A percentile compares a stretch with the other conserved stretches of the same genome.
Conservation (phyloP, 2,888 invertebrate genomes). For the Meliscaeva auricollis region DNA sequence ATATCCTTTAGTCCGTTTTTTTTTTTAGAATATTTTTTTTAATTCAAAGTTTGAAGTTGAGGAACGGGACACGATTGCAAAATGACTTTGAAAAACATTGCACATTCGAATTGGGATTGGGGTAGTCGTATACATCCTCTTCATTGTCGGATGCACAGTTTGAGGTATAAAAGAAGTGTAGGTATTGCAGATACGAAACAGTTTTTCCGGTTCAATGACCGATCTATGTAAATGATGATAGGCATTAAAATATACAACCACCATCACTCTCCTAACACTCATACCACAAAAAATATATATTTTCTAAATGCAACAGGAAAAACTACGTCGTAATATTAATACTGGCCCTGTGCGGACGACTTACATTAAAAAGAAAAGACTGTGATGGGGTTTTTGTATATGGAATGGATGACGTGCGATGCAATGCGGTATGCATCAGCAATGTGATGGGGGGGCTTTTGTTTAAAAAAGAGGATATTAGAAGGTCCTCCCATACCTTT, state of each 20-base stretch:
- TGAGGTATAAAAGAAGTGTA: constrained; percentile 28
- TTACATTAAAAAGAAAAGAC: constrained; percentile 50
- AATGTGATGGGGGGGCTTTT: constrained; percentile 47
- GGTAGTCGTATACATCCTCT: not conserved
- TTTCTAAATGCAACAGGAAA: constrained; percentile 65
- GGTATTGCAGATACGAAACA: constrained; percentile 68
- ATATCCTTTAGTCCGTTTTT: constrained; percentile 44
- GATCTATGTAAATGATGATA: constrained; percentile 66
- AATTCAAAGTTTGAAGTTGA: not conserved
- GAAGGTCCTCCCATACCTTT: constrained; percentile 47
- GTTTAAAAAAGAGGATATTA: constrained; percentile 66
- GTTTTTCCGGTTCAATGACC: constrained; percentile 76
- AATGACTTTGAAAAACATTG: constrained; percentile 61
- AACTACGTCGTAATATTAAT: constrained; percentile 57
- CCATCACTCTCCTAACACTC: constrained; percentile 1
- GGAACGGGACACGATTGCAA: constrained; percentile 45
- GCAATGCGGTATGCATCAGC: too few species aligned
- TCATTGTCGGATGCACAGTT: constrained; percentile 32
- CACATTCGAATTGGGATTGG: constrained; percentile 14
- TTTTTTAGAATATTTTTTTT: constrained; percentile 12
- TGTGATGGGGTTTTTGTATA: constrained; percentile 4
- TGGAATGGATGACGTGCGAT: constrained; percentile 2
- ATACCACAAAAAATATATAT: not conserved
- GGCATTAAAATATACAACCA: constrained; percentile 33
- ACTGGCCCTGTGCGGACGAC: constrained; percentile 50